These are phyloP conservation scores for Alloplasta piceator DNA, from an alignment of 2,888 invertebrate genomes.

Conservation along the genomic window DNA sequence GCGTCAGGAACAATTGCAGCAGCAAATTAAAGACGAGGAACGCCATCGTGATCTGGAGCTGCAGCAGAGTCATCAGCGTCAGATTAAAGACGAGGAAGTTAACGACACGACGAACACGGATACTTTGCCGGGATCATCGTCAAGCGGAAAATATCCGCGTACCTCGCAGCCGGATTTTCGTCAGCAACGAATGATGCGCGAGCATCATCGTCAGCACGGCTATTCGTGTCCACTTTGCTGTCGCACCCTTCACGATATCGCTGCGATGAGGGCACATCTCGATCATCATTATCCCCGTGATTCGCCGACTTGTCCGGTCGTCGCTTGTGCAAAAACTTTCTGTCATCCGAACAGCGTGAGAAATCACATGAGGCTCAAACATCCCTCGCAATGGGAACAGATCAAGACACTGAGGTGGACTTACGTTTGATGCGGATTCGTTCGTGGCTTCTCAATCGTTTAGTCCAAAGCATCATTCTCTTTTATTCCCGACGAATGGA, in stretches of 20 bases:
- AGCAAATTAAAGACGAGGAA: slow-evolving; percentile 65
- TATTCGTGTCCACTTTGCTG: slow-evolving; percentile 90
- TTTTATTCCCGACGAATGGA: too few relatives aligned
- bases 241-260: slow-evolving; percentile 87
- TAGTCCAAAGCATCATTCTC: neutral
- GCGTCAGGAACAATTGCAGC: slow-evolving; percentile 62
- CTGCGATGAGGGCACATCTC: slow-evolving; percentile 89
- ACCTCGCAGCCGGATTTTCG: slow-evolving; percentile 79
- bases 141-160: slow-evolving; percentile 81
- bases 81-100: slow-evolving; percentile 68
- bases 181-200: slow-evolving; percentile 77
- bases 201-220: slow-evolving; percentile 83
- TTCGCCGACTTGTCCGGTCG: slow-evolving; percentile 92
- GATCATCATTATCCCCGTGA: slow-evolving; percentile 94
- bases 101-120: slow-evolving; percentile 61
- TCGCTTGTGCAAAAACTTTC: slow-evolving; percentile 90
- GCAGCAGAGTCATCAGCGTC: slow-evolving; percentile 66
- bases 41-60: slow-evolving; percentile 55
- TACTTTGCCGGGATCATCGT: slow-evolving; percentile 43
- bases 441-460: neutral
- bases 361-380: slow-evolving; percentile 94
- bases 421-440: slow-evolving; percentile 84
- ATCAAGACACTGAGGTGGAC: slow-evolving; percentile 93
- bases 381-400: slow-evolving; percentile 91
- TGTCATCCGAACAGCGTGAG: slow-evolving; percentile 94